Evolutionary conservation across 2,888 invertebrate genomes (phyloP), one percentile per base, ranked within the genome.

Genomic region (Lycaena phlaeas): DNA sequence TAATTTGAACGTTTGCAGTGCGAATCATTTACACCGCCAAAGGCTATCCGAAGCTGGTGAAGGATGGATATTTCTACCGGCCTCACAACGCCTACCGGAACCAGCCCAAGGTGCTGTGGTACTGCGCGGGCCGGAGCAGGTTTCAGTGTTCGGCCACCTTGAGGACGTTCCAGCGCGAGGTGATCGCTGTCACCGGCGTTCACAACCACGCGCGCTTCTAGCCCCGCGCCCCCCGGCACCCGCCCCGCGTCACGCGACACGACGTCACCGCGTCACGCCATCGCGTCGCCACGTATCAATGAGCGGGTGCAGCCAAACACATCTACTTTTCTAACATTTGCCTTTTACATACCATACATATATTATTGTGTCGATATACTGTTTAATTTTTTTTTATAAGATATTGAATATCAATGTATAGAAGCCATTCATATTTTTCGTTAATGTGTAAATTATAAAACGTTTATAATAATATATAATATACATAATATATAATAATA

Each of bases 81-180:
- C 77, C 81, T 2, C 82, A 84, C 57, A 84, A 84, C 52, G 79
- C 76, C 26, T 81, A 84, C 47, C 64, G 82, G 39, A 78, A 79
- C 42, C 71, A 72, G 50, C 71, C 74, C 1, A 72, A 65, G 48
- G 62, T 79, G 26, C 52, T 84, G 34, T 84, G 82, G 82, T 82
- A 84, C 52, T 84, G 84, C 45, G 67, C 70, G 2, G 63, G 64
- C n/a, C 59, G 82, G 30, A 64, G 57, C 45, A 71, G 63, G 52
- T 71, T 59, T 54, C 64, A 69, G 37, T 84, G 84, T 49, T 52
- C 53, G 10, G 81, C 82, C 1, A 73, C 64, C 1, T 43, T 81
- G 45, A 57, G 78, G 36, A 82, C 82, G 0, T 70, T 58, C 49
- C 57, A 74, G 42, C 56, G 64, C 1, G 69, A 76, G 48, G 59